Conservation (phyloP, 2,888 invertebrate species). For the Thysanoteuthis rhombus region DNA sequence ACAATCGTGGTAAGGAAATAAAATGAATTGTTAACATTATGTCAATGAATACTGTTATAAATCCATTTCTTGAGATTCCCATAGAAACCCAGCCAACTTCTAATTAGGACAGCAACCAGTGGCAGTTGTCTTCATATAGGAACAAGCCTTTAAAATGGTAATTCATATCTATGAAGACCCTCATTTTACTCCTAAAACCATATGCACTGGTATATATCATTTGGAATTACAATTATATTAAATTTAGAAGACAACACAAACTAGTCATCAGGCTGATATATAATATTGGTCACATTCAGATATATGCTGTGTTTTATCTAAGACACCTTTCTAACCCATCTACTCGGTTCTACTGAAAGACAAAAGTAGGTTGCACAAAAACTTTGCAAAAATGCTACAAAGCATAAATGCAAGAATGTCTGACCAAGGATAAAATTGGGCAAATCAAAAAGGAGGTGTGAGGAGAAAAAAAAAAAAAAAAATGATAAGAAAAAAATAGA, state of each 20-base stretch:
- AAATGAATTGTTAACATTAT: too few species aligned
- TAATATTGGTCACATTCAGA: background rate
- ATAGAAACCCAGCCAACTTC: too few species aligned
- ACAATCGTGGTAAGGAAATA: background rate
- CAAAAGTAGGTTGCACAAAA: slow-evolving; percentile 12
- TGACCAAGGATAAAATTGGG: background rate
- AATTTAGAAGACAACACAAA: background rate
- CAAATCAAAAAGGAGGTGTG: background rate
- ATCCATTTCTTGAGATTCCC: too few species aligned
- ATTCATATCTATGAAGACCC: too few species aligned
- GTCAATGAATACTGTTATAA: too few species aligned
- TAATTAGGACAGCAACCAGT: too few species aligned
- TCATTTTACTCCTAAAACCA: too few species aligned
- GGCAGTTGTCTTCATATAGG: too few species aligned
- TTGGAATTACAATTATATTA: background rate
- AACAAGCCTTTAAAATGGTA: too few species aligned
- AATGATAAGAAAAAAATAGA: background rate
- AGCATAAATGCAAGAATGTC: background rate
- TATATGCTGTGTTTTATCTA: background rate
- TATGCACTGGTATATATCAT: background rate
- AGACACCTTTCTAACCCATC: background rate
- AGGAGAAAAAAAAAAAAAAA: background rate
- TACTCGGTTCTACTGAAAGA: background rate
- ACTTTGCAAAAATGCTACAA: background rate
- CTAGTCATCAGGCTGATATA: background rate